Evolutionary conservation across 1,140 invertebrate genomes (phyloP), one percentile per base, ranked within the genome.

Genomic region (Stenopsyche tienmushanensis): DNA sequence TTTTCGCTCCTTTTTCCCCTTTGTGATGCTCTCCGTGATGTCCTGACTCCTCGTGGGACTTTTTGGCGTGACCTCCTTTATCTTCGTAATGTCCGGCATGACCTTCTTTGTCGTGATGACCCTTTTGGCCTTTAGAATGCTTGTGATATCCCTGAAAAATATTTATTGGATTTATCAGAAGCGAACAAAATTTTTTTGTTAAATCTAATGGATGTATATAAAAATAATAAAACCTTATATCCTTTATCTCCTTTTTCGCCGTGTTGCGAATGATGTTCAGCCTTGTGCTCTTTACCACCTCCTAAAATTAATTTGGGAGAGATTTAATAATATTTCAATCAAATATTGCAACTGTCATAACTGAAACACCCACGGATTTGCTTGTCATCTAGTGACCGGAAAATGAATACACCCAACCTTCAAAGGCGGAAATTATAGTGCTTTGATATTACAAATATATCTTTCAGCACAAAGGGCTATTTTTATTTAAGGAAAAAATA

Each of bases 91-190:
- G 80, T 10, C 83, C 83, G 5, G 78, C 73, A 62, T 88, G 84
- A 52, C 83, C 77, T 65, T 87, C 85, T 59, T 83, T 83, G 53
- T 86, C 85, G 50, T 88, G 85, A 71, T 87, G 83, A 0, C 87
- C 86, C 65, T 88, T 88, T 47, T 86, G 83, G 3, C 79, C 82
- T 66, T 84, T 85, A 50, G 80, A 78, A 18, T 85, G 83, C 65
- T 87, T 79, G 68, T 87, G 84, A 21, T 83, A 39, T 1, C 78
- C 79, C 79, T 81, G 70, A 2, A 47, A 54, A 52, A 69, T 50
- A 23, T 10, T 39, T 64, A n/a, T n/a, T n/a, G n/a, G n/a, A n/a
- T n/a, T n/a, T n/a, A n/a, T n/a, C n/a, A n/a, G 29, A 54, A 54
- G 26, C 21, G 52, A 13, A 54, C n/a, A 54, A 1, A 2, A n/a